Percentiles rank a stretch among this genome's conserved stretches.
phyloP scores from a whole-genome alignment of 2,797 vertebrate species.

The Phaenicophaeus curvirostris region DNA sequence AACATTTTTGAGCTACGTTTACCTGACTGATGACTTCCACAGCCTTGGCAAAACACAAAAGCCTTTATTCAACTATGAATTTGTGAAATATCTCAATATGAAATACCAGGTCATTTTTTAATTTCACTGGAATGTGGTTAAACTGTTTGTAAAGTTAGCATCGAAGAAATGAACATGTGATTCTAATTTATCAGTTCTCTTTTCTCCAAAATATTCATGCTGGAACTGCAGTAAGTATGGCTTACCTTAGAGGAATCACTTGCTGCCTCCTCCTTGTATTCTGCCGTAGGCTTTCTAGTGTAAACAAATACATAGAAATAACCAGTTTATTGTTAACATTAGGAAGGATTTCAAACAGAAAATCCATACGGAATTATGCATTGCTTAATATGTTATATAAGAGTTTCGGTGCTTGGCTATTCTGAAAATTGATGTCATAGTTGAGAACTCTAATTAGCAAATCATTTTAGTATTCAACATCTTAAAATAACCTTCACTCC shows the following conservation, averaged over 20 bases:
- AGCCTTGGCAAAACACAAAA: background rate
- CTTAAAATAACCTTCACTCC: background rate
- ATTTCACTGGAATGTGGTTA: background rate
- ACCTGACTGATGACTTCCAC: background rate
- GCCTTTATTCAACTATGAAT: background rate
- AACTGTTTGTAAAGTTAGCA: background rate
- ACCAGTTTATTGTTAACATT: background rate
- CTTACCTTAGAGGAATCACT: slow-evolving; percentile 70
- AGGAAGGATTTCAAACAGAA: background rate
- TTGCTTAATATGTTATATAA: background rate
- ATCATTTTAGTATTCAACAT: background rate
- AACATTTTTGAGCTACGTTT: background rate
- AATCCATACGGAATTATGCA: background rate
- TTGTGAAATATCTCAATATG: background rate
- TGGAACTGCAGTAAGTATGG: background rate
- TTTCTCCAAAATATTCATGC: background rate
- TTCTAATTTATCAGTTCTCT: background rate
- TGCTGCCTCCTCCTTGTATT: slow-evolving; percentile 32
- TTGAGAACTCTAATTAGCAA: background rate
- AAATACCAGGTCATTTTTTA: background rate
- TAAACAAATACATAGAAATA: background rate
- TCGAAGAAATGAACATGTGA: background rate
- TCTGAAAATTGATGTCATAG: background rate
- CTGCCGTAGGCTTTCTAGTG: slow-evolving; percentile 39
- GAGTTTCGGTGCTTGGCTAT: background rate